Evolutionary conservation across 2,797 vertebrate species (phyloP).

Genomic region (Salmo trutta): DNA sequence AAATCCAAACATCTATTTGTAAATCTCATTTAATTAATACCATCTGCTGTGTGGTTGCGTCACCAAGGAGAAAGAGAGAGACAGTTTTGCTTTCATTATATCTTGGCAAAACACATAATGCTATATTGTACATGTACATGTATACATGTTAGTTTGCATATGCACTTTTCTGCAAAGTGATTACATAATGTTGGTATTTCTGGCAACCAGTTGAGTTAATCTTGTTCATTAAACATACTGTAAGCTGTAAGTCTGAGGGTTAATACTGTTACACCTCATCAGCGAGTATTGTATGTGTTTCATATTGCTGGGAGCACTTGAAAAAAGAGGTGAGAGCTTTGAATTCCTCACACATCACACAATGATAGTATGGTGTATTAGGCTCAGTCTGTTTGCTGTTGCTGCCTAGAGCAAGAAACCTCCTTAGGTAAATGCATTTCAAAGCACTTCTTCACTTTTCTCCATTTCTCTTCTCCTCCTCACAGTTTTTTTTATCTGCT

Average conservation of each 20-base stretch:
- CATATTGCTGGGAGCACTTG: background rate
- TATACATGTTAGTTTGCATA: background rate
- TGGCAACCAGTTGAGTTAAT: too few relatives aligned
- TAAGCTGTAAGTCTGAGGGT: background rate
- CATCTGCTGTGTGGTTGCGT: constrained; percentile 52
- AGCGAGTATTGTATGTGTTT: background rate
- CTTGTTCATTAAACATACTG: too few relatives aligned
- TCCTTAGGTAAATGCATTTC: background rate
- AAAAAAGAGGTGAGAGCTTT: background rate
- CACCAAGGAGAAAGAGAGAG: constrained; percentile 18
- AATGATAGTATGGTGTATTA: background rate
- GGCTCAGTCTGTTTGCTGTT: background rate
- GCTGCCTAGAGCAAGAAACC: background rate
- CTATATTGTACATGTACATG: background rate
- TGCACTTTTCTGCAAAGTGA: background rate
- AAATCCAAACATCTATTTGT: constrained; percentile 44
- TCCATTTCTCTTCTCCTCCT: background rate
- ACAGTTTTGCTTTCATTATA: constrained; percentile 24
- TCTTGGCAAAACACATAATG: constrained; percentile 41
- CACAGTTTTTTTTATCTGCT: background rate
- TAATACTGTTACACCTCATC: constrained; percentile 3
- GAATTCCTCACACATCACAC: background rate
- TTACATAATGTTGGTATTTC: too few relatives aligned
- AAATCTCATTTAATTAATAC: constrained; percentile 56
- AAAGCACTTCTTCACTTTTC: background rate